These are phyloP conservation scores for Heliangelus exortis DNA, from an alignment of 2,797 vertebrate species.

Conservation along the genomic window DNA sequence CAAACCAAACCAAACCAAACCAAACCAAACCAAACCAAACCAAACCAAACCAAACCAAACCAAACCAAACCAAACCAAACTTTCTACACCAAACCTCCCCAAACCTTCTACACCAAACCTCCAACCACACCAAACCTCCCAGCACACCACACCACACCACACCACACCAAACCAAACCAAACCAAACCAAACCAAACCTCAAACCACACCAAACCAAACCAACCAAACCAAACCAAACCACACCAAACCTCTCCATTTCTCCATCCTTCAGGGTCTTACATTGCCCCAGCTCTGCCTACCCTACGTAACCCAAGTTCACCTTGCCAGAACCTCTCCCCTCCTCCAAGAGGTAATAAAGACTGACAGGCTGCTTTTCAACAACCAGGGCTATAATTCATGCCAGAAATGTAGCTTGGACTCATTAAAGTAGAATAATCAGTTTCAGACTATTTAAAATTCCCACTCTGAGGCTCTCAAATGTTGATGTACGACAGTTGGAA, in stretches of 20 bases:
- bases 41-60: too few species aligned
- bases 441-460: background rate
- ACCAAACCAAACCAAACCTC: too few species aligned
- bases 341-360: background rate
- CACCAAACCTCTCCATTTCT: accelerated
- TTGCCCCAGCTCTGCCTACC: background rate
- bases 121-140: too few species aligned
- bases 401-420: conserved; percentile 1
- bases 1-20: too few species aligned
- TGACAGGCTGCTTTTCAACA: background rate
- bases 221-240: too few species aligned
- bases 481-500: background rate
- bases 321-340: background rate
- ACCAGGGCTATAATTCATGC: background rate
- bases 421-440: background rate
- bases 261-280: background rate
- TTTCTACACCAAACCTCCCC: too few species aligned
- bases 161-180: too few species aligned
- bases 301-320: background rate
- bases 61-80: too few species aligned
- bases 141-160: too few species aligned
- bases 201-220: too few species aligned
- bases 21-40: too few species aligned
- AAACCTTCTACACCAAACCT: too few species aligned
- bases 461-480: background rate